Percentiles rank a stretch among this genome's conserved stretches.
phyloP scores from a whole-genome alignment of 1,140 invertebrate species.

The Drosophila littoralis region DNA sequence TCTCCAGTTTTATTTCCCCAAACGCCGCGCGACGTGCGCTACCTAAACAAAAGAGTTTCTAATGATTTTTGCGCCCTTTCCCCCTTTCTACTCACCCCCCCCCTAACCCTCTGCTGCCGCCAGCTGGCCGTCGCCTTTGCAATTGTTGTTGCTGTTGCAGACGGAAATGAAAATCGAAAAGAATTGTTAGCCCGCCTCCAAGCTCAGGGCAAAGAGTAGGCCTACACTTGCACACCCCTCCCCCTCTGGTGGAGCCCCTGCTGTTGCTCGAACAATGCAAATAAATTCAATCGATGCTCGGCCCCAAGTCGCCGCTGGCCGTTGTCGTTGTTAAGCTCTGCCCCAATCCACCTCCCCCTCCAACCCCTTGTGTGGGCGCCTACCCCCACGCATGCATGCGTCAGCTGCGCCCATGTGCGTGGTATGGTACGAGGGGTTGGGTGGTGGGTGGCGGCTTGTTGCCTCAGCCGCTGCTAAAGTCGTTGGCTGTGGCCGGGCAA shows the following conservation, averaged over 20 bases:
- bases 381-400: slow-evolving; percentile 50
- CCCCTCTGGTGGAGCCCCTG: not conserved
- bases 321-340: slow-evolving; percentile 51
- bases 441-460: slow-evolving; percentile 11
- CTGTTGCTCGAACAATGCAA: slow-evolving; percentile 63
- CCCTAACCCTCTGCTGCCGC: not conserved
- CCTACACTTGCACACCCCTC: not conserved
- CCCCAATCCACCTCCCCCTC: not conserved
- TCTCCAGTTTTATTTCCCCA: slow-evolving; percentile 70
- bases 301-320: slow-evolving; percentile 59
- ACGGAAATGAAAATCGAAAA: slow-evolving; percentile 82
- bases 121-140: slow-evolving; percentile 14
- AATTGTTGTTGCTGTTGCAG: slow-evolving; percentile 60
- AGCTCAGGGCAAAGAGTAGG: slow-evolving; percentile 13
- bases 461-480: slow-evolving; percentile 39
- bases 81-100: not conserved
- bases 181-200: slow-evolving; percentile 70
- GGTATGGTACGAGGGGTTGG: not conserved
- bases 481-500: slow-evolving; percentile 26
- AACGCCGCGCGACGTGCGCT: slow-evolving; percentile 57
- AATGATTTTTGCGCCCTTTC: slow-evolving; percentile 79
- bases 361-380: not conserved
- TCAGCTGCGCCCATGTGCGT: slow-evolving; percentile 38
- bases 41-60: slow-evolving; percentile 81
- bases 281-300: slow-evolving; percentile 82